Percentiles rank a stretch among this genome's conserved stretches.
Evolutionary conservation across 2,888 invertebrate genomes (phyloP).

Genomic region (Monopis laevigella): DNA sequence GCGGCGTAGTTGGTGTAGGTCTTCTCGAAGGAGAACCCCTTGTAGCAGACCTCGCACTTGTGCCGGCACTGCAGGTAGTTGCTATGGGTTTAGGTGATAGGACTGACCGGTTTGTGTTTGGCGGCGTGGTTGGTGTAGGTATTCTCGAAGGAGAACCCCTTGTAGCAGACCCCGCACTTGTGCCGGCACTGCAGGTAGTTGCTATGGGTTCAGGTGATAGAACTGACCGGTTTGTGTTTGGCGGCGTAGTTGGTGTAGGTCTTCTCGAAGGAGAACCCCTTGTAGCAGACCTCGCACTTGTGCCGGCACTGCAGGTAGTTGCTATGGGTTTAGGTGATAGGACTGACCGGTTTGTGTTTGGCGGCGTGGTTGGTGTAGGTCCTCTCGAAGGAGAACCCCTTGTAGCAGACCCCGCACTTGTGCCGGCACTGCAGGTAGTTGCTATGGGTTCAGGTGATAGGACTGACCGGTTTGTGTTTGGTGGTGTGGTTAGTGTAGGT

Average conservation of each 20-base stretch:
- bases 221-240: conserved; percentile 11
- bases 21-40: conserved; percentile 1
- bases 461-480: conserved; percentile 11
- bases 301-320: neutral
- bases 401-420: conserved; percentile 13
- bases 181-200: no score
- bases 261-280: conserved; percentile 1
- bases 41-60: conserved; percentile 13
- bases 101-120: no score
- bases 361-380: conserved; percentile 3
- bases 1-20: conserved; percentile 2
- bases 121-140: no score
- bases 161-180: no score
- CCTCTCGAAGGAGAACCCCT: conserved; percentile 1
- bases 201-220: no score
- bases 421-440: neutral
- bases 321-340: no score
- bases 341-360: conserved; percentile 11
- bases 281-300: conserved; percentile 13
- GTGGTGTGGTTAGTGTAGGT: conserved; percentile 4
- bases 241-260: conserved; percentile 2
- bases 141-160: no score
- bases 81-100: no score
- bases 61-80: neutral
- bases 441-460: no score